These are phyloP conservation scores for Lasiurus borealis DNA, from an alignment of 2,113 vertebrate species.

Conservation along the genomic window DNA sequence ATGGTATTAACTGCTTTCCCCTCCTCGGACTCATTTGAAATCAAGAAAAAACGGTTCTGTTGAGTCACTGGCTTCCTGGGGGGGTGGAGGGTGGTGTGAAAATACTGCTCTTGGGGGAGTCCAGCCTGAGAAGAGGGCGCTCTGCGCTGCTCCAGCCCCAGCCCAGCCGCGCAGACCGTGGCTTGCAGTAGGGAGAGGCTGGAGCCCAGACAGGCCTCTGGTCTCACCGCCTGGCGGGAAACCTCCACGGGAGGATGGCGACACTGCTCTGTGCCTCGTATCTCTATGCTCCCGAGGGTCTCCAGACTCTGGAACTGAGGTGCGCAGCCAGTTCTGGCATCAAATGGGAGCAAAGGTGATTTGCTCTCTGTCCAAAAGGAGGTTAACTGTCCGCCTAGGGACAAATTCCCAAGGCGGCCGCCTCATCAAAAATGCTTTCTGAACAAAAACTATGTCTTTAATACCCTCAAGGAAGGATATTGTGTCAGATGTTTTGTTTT, in stretches of 20 bases:
- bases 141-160: background rate
- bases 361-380: slow-evolving; percentile 37
- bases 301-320: background rate
- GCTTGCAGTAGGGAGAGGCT: background rate
- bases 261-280: background rate
- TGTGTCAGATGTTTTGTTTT: slow-evolving; percentile 20
- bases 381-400: background rate
- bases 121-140: slow-evolving; percentile 22
- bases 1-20: slow-evolving; percentile 67
- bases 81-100: background rate
- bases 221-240: background rate
- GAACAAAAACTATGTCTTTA: slow-evolving; percentile 53
- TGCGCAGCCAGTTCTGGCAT: background rate
- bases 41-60: slow-evolving; percentile 72
- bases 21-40: slow-evolving; percentile 64
- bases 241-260: background rate
- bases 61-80: slow-evolving; percentile 76
- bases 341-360: slow-evolving; percentile 44
- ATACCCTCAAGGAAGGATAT: slow-evolving; percentile 42
- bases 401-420: slow-evolving; percentile 40
- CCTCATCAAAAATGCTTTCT: slow-evolving; percentile 49
- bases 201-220: background rate
- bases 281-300: background rate
- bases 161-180: background rate
- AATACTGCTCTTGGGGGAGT: slow-evolving; percentile 59